Evolutionary conservation across 2,888 invertebrate genomes (phyloP), one percentile per base, ranked within the genome.

Genomic region (Phoronis australis): DNA sequence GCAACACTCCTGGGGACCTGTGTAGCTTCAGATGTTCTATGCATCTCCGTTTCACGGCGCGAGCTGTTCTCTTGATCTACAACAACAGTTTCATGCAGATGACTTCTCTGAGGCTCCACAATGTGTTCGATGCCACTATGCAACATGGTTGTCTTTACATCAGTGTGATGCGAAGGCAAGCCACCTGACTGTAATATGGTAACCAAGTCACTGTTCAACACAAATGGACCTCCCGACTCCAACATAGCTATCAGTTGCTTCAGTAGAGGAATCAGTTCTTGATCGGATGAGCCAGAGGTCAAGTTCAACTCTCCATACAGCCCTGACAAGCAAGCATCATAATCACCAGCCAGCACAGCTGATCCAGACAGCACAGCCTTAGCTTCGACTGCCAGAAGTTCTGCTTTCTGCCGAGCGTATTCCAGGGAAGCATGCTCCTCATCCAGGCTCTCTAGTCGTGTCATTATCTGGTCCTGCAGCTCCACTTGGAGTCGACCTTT

Each of bases 211-310:
- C 68, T 57, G 0, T 67, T 64, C 47, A 71, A 52, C 38, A 61
- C 61, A 57, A 71, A 71, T 2, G 71, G 71, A 27, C 66, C 67
- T 12, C 73, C 73, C 20, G 66, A 60, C 53, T 73, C 69, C 31
- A 73, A 55, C 62, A 73, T 56, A 6, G 65, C 65, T 24, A 73
- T 66, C 44, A 73, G 57, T 52, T 73, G 71, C 47, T 67, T 68
- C 50, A 73, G 55, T 31, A 73, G 57, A 3, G 73, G 71, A n/a
- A 71, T 61, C 44, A 73, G 57, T 42, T 70, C 69, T 4, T 67
- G 64, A 50, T 69, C 69, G 35, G 59, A 53, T 6, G 57, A 47
- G 18, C 57, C 47, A 2, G 55, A 53, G 2, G 62, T 48, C n/a
- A 57, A 50, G 38, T 67, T 60, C 12, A 58, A 57, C 45, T 71